phyloP scores from a whole-genome alignment of 1,140 invertebrate genomes.

The Lithobius niger region DNA sequence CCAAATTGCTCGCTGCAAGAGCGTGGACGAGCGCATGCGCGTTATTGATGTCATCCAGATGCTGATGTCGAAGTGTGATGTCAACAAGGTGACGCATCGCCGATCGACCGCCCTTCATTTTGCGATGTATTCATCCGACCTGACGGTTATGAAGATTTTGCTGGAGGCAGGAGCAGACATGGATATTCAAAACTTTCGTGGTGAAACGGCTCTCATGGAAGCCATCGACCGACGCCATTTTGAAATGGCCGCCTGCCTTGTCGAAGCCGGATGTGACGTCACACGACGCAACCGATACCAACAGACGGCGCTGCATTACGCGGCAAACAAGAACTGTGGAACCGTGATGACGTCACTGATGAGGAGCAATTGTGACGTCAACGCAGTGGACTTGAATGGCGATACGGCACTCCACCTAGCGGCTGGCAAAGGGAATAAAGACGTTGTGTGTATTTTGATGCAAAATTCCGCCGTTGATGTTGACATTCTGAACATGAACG shows the following conservation, averaged over 20 bases:
- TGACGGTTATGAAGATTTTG: conserved; percentile 14
- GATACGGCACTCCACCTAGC: conserved; percentile 25
- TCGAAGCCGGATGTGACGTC: conserved; percentile 11
- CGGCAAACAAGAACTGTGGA: conserved; percentile 15
- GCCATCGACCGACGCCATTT: conserved; percentile 24
- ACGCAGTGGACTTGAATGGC: conserved; percentile 22
- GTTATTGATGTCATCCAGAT: not conserved
- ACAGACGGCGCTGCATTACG: conserved; percentile 15
- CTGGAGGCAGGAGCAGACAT: conserved; percentile 19
- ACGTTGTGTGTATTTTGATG: conserved; percentile 22
- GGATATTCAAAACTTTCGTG: conserved; percentile 19
- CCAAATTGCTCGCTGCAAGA: not conserved
- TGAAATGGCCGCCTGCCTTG: conserved; percentile 17
- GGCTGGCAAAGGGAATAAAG: conserved; percentile 21
- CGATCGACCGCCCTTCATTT: not conserved
- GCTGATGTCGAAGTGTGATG: not conserved
- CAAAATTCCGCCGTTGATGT: conserved; percentile 18
- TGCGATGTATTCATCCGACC: not conserved
- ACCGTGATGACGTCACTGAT: conserved; percentile 13
- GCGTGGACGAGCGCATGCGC: not conserved
- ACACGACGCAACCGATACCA: conserved; percentile 20
- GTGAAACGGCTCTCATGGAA: conserved; percentile 25
- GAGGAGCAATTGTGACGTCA: conserved; percentile 15
- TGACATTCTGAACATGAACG: conserved; percentile 20
- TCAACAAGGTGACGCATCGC: not conserved